A percentile compares a stretch with the other conserved stretches of the same genome.
phyloP scores from a whole-genome alignment of 2,113 vertebrate species.

The Tachysurus vachellii region DNA sequence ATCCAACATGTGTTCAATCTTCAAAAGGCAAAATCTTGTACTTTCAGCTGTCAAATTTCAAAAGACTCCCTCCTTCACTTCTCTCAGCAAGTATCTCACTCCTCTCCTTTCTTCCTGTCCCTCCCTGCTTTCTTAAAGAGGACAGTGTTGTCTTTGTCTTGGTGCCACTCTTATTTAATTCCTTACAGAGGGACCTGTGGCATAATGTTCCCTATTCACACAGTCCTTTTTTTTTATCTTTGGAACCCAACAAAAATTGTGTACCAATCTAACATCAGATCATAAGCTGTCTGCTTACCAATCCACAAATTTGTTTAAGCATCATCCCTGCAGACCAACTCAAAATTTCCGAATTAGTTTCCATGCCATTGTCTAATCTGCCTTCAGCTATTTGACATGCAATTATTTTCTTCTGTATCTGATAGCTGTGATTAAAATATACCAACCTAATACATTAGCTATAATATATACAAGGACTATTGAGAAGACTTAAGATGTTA shows the following conservation, averaged over 20 bases:
- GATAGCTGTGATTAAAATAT: background rate
- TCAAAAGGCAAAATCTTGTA: conserved; percentile 25
- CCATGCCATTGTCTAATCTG: background rate
- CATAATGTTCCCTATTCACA: conserved; percentile 57
- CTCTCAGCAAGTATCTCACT: conserved; percentile 39
- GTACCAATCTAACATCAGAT: background rate
- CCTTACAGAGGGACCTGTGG: conserved; percentile 47
- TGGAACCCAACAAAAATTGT: conserved; percentile 26
- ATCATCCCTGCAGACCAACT: background rate
- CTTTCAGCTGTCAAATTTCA: conserved; percentile 47
- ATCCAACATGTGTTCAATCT: conserved; percentile 26
- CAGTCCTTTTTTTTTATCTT: conserved; percentile 51
- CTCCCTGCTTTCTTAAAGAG: conserved; percentile 33
- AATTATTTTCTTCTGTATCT: background rate
- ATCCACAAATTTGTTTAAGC: background rate
- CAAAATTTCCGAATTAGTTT: background rate
- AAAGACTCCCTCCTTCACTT: conserved; percentile 7
- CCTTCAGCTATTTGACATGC: background rate
- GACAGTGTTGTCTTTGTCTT: conserved; percentile 65
- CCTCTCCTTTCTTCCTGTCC: conserved; percentile 34
- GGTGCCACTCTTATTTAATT: conserved; percentile 57
- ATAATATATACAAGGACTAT: background rate
- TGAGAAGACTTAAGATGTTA: background rate
- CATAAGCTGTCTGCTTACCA: background rate
- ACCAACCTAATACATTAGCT: background rate